These are phyloP conservation scores for Tupiocoris notatus DNA, from an alignment of 2,888 invertebrate genomes.

Conservation along the genomic window DNA sequence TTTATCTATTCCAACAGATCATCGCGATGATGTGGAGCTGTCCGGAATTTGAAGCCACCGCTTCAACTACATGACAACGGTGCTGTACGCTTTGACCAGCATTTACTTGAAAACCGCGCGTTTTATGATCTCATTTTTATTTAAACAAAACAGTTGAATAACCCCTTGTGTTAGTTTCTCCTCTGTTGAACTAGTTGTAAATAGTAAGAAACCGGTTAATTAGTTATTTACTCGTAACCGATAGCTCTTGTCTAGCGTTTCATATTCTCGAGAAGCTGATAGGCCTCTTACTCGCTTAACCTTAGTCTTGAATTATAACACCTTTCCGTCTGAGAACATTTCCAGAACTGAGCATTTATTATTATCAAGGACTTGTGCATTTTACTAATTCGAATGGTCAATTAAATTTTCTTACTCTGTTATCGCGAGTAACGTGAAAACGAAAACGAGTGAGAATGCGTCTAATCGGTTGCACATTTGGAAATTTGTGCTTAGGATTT, in stretches of 20 bases:
- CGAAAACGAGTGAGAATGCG: too few relatives aligned
- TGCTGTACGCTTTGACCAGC: slow-evolving; percentile 8
- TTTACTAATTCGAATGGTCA: background rate
- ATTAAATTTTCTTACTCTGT: background rate
- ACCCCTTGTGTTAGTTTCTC: background rate
- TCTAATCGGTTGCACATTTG: too few relatives aligned
- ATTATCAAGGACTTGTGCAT: background rate
- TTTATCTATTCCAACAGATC: too few relatives aligned
- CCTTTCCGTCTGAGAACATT: too few relatives aligned
- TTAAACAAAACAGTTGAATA: background rate
- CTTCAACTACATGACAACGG: background rate
- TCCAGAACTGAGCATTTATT: background rate
- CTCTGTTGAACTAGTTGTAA: background rate
- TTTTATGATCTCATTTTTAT: slow-evolving; percentile 30
- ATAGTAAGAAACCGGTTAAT: background rate
- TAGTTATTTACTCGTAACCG: too few relatives aligned
- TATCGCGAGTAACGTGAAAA: too few relatives aligned
- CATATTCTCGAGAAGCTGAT: background rate
- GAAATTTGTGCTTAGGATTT: too few relatives aligned
- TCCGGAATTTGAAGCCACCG: slow-evolving; percentile 4
- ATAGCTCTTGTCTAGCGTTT: too few relatives aligned
- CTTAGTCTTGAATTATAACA: too few relatives aligned
- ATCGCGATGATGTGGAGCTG: slow-evolving; percentile 23
- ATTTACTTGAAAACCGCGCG: slow-evolving; percentile 3
- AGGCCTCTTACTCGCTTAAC: background rate